Conservation (phyloP, 2,113 vertebrate genomes). For the Cebus imitator region DNA sequence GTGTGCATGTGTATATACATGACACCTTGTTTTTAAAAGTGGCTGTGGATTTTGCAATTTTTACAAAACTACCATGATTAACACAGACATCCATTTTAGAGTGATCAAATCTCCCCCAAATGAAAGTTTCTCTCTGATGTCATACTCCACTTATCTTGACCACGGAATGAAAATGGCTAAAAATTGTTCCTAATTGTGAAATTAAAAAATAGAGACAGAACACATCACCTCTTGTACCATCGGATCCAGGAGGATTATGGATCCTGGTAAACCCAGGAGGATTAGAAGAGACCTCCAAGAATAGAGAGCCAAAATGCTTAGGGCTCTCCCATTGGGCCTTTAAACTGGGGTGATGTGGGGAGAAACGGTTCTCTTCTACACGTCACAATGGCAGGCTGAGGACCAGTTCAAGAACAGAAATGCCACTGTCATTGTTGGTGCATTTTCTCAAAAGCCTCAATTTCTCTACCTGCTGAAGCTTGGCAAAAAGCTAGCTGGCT, state of each 20-base stretch:
- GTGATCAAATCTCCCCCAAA: neutral
- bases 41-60: slow-evolving; percentile 40
- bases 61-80: slow-evolving; percentile 32
- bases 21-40: neutral
- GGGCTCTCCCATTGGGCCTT: neutral
- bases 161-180: neutral
- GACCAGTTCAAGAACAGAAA: neutral
- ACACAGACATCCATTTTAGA: slow-evolving; percentile 68
- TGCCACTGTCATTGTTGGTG: neutral
- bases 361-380: neutral
- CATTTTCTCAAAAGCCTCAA: neutral
- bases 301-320: neutral
- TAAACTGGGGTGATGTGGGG: neutral
- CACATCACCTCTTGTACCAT: neutral
- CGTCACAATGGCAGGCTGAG: neutral
- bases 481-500: neutral
- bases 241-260: no score
- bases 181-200: neutral
- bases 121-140: neutral
- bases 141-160: slow-evolving; percentile 31
- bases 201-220: slow-evolving; percentile 3
- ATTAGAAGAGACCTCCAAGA: neutral
- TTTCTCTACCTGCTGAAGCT: neutral
- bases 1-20: neutral
- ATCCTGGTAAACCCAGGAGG: neutral